These are phyloP conservation scores for Synodontis membranacea DNA, from an alignment of 2,113 vertebrate genomes.

Conservation along the genomic window DNA sequence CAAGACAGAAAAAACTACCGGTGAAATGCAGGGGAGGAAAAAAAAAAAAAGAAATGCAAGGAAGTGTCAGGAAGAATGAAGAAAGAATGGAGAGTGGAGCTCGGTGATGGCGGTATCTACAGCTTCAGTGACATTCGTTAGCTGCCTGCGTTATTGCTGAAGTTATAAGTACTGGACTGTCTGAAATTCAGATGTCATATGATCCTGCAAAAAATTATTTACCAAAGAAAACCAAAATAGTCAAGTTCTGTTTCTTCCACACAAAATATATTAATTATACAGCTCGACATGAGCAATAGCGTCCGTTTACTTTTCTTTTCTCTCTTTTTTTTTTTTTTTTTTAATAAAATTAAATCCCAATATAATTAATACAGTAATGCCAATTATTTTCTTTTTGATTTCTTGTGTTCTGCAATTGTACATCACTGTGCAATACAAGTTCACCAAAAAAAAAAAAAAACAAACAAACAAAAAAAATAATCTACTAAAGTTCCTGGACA, in stretches of 20 bases:
- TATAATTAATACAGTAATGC: constrained; percentile 98
- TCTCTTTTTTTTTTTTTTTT: constrained; percentile 60
- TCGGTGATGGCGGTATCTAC: constrained; percentile 83
- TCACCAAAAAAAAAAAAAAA: constrained; percentile 89
- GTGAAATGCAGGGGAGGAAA: not conserved
- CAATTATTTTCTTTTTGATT: constrained; percentile 71
- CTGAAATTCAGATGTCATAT: constrained; percentile 93
- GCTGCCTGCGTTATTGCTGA: constrained; percentile 99
- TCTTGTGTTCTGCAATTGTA: constrained; percentile 85
- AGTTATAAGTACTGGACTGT: constrained; percentile 78
- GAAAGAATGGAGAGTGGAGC: constrained; percentile 36
- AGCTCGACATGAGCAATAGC: constrained; percentile 90
- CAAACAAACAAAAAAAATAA: constrained; percentile 85
- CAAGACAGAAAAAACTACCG: not conserved
- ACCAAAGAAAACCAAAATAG: constrained; percentile 94
- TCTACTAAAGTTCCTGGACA: constrained; percentile 89
- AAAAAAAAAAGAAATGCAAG: not conserved
- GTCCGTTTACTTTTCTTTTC: no score
- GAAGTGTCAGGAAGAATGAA: not conserved
- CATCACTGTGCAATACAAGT: constrained; percentile 92
- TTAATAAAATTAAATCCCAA: constrained; percentile 99
- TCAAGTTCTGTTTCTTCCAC: constrained; percentile 85
- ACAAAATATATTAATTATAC: constrained; percentile 99
- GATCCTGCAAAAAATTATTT: constrained; percentile 96
- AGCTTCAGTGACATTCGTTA: constrained; percentile 99